phyloP scores from a whole-genome alignment of 2,888 invertebrate species.

The Rhingia campestris region DNA sequence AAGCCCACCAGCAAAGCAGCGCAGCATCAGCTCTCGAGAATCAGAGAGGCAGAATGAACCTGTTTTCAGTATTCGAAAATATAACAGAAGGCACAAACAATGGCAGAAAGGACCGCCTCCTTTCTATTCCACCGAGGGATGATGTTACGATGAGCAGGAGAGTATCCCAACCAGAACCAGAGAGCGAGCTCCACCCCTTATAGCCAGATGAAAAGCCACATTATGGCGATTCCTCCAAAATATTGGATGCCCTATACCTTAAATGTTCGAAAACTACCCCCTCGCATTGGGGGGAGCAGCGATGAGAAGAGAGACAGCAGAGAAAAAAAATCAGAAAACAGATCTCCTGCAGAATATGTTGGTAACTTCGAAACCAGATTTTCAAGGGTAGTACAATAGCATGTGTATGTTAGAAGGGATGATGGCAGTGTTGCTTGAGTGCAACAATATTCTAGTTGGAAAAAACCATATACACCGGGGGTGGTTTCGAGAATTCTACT shows the following conservation, averaged over 20 bases:
- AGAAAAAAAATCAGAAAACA: constrained; percentile 76
- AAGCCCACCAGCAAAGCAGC: constrained; percentile 74
- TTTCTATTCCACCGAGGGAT: constrained; percentile 44
- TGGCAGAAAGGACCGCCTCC: constrained; percentile 63
- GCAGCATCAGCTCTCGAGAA: constrained; percentile 77
- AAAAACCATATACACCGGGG: constrained; percentile 64
- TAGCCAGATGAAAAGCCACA: constrained; percentile 54
- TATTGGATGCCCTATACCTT: constrained; percentile 71
- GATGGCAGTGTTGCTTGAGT: constrained; percentile 79
- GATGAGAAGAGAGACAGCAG: constrained; percentile 37
- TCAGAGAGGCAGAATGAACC: constrained; percentile 64
- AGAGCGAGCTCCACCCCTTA: constrained; percentile 64
- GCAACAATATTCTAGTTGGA: constrained; percentile 79
- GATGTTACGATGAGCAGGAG: constrained; percentile 25
- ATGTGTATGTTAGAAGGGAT: constrained; percentile 66
- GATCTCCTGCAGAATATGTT: constrained; percentile 81
- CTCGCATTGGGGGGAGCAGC: constrained; percentile 32
- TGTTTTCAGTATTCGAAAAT: constrained; percentile 71
- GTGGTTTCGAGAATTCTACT: constrained; percentile 79
- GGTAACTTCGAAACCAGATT: constrained; percentile 82
- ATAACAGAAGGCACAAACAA: constrained; percentile 66
- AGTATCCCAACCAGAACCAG: not conserved
- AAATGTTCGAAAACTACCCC: constrained; percentile 72
- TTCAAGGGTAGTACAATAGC: constrained; percentile 77
- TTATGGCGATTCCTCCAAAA: constrained; percentile 62